Evolutionary conservation across 2,113 vertebrate species (phyloP).

Genomic region (Vimba vimba): DNA sequence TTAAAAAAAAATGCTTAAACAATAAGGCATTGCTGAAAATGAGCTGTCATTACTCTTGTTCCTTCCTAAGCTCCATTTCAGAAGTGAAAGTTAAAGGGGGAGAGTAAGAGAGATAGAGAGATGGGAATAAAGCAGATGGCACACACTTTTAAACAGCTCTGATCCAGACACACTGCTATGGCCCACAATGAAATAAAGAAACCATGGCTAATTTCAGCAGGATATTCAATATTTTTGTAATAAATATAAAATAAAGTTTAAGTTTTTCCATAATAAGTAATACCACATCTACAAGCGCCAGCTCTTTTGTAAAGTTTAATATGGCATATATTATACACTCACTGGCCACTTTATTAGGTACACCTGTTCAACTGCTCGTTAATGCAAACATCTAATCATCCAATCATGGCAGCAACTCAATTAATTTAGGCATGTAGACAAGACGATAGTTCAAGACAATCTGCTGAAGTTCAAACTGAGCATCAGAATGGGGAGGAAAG

Average conservation of each 20-base stretch:
- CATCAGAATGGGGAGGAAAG: no score
- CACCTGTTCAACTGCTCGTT: no score
- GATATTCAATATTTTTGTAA: background rate
- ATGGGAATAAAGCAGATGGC: constrained; percentile 69
- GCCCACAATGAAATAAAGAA: background rate
- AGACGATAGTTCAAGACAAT: no score
- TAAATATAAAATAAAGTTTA: background rate
- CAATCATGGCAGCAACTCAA: no score
- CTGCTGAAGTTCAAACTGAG: no score
- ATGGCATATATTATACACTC: no score
- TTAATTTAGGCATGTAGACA: no score
- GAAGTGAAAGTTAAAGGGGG: constrained; percentile 40
- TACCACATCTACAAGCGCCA: background rate
- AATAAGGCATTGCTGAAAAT: background rate
- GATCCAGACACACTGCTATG: constrained; percentile 60
- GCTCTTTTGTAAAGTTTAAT: background rate
- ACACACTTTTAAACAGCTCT: constrained; percentile 71
- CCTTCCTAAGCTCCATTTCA: constrained; percentile 62
- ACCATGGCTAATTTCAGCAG: background rate
- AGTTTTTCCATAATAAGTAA: background rate
- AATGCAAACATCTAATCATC: no score
- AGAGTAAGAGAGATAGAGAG: constrained; percentile 9
- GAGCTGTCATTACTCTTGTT: constrained; percentile 54
- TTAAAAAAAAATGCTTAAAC: background rate
- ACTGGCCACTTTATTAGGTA: no score